Percentiles rank a stretch among this genome's conserved stretches.
These are phyloP conservation scores for Nannospalax galili DNA, from an alignment of 2,113 vertebrate species.

Conservation along the genomic window DNA sequence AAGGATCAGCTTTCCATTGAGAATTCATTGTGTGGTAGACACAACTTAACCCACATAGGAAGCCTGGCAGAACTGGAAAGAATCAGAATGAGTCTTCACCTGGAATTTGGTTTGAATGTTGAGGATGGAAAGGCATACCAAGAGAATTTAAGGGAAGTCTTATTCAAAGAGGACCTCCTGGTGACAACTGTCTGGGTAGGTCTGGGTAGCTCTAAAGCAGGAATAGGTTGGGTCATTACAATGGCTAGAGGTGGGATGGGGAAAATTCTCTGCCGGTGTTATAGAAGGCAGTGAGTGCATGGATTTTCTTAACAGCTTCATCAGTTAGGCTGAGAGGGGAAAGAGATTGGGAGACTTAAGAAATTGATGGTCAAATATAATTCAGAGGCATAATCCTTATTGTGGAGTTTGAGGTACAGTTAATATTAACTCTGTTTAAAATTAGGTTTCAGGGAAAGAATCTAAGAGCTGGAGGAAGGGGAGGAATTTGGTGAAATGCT, in stretches of 20 bases:
- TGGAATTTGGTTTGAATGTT: neutral
- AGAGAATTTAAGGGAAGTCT: neutral
- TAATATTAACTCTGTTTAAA: neutral
- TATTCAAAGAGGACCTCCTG: neutral
- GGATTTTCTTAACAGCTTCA: neutral
- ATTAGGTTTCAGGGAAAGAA: no score
- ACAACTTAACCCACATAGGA: no score
- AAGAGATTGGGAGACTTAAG: neutral
- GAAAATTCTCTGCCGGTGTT: neutral
- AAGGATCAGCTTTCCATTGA: neutral
- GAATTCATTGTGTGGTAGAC: neutral
- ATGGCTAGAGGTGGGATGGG: neutral
- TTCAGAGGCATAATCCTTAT: neutral
- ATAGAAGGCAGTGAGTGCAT: neutral
- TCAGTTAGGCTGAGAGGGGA: neutral
- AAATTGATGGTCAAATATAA: neutral
- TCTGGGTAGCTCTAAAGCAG: neutral
- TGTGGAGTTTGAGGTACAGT: neutral
- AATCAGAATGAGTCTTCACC: neutral
- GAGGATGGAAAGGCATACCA: neutral
- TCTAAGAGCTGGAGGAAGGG: neutral
- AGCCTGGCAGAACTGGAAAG: no score
- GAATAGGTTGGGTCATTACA: neutral
- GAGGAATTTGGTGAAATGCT: no score
- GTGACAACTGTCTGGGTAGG: neutral